phyloP scores from a whole-genome alignment of 2,797 vertebrate genomes.

The Anguilla anguilla region DNA sequence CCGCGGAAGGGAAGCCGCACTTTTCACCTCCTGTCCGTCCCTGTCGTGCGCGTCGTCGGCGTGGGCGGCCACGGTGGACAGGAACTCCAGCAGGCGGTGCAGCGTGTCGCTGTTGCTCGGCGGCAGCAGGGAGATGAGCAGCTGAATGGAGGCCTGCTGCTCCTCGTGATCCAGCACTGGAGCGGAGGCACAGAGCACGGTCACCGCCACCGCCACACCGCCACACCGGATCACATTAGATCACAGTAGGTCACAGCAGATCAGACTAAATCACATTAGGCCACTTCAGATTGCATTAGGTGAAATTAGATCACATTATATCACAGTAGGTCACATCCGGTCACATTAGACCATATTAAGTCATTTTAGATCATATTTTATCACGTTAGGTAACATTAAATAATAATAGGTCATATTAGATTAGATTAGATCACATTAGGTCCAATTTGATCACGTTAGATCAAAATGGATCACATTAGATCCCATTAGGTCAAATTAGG shows the following conservation, averaged over 20 bases:
- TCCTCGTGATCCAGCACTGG: conserved; percentile 85
- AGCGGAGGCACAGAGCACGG: conserved; percentile 30
- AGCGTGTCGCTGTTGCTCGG: conserved; percentile 96
- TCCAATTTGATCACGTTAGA: too few species aligned
- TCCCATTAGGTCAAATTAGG: background rate
- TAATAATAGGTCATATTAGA: too few species aligned
- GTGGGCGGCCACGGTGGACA: conserved; percentile 87
- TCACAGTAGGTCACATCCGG: background rate
- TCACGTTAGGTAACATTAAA: too few species aligned
- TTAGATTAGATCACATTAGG: too few species aligned
- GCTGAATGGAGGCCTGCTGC: conserved; percentile 83
- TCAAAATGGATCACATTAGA: background rate
- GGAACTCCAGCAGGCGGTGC: conserved; percentile 88
- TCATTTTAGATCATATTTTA: too few species aligned
- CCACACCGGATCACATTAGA: too few species aligned
- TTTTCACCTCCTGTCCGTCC: conserved; percentile 82
- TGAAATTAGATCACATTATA: background rate
- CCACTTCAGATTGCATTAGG: background rate
- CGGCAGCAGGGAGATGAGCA: conserved; percentile 93
- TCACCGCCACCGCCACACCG: background rate
- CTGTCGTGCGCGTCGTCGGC: conserved; percentile 80
- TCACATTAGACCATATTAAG: background rate
- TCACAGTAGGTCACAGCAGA: too few species aligned
- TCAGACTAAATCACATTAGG: too few species aligned
- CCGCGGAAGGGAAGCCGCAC: background rate